These are phyloP conservation scores for Apodemus agrarius DNA, from an alignment of 2,797 vertebrate species.

Conservation along the genomic window DNA sequence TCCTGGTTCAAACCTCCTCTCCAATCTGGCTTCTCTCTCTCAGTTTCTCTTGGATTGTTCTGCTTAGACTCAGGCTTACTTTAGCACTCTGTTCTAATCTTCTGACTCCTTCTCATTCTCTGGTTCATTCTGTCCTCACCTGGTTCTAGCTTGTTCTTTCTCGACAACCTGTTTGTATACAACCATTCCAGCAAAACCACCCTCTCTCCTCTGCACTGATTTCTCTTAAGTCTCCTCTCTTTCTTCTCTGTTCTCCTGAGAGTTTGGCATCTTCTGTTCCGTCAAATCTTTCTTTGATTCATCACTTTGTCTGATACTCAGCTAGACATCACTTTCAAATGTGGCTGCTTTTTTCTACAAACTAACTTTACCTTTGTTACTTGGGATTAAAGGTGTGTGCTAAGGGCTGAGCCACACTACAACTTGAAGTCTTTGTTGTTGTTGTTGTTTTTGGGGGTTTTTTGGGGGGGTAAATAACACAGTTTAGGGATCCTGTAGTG, in stretches of 20 bases:
- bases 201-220: background rate
- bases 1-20: background rate
- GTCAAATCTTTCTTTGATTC: background rate
- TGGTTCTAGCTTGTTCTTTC: background rate
- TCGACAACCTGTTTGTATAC: background rate
- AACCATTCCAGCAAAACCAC: background rate
- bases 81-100: background rate
- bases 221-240: background rate
- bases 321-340: background rate
- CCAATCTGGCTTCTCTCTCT: background rate
- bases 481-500: background rate
- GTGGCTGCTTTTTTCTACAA: background rate
- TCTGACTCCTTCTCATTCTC: background rate
- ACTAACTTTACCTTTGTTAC: no score
- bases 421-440: no score
- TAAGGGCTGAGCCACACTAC: no score
- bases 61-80: background rate
- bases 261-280: background rate
- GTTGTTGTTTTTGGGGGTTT: no score
- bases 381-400: no score
- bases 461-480: background rate
- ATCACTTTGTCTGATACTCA: background rate
- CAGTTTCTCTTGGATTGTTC: background rate
- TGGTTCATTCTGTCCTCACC: background rate
- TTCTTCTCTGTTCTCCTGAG: no score